These are phyloP conservation scores for Perca schrenkii DNA, from an alignment of 2,113 vertebrate genomes.

Conservation along the genomic window DNA sequence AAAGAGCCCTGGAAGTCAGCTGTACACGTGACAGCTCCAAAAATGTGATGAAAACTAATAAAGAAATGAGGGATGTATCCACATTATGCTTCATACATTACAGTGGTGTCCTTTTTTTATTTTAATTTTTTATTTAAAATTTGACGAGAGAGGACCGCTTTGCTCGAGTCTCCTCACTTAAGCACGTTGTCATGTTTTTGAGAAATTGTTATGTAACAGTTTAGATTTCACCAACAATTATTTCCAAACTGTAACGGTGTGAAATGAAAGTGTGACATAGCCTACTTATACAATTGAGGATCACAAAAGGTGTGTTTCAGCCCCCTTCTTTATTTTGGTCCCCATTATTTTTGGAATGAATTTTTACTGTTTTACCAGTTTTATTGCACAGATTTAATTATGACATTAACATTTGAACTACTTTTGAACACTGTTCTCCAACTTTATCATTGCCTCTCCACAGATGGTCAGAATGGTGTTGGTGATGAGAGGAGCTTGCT, in stretches of 20 bases:
- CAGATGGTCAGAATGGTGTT: constrained; percentile 41
- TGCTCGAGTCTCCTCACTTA: too few species aligned
- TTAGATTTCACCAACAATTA: too few species aligned
- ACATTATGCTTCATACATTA: too few species aligned
- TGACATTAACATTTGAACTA: not conserved
- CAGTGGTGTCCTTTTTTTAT: too few species aligned
- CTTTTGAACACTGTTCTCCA: not conserved
- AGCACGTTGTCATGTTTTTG: not conserved
- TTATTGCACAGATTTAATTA: too few species aligned
- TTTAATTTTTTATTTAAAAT: too few species aligned
- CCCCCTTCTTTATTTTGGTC: too few species aligned
- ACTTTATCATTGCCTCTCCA: constrained; percentile 7
- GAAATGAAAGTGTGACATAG: not conserved
- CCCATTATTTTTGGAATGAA: too few species aligned
- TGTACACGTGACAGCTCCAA: not conserved
- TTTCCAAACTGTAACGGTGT: not conserved
- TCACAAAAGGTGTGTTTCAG: not conserved
- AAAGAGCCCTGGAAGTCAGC: not conserved
- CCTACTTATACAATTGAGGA: not conserved
- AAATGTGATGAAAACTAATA: too few species aligned
- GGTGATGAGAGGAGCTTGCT: constrained; percentile 17
- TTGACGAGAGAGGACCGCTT: too few species aligned
- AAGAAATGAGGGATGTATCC: not conserved
- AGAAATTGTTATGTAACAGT: not conserved
- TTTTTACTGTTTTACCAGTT: too few species aligned